phyloP scores from a whole-genome alignment of 2,888 invertebrate species.

The Caenorhabditis japonica region DNA sequence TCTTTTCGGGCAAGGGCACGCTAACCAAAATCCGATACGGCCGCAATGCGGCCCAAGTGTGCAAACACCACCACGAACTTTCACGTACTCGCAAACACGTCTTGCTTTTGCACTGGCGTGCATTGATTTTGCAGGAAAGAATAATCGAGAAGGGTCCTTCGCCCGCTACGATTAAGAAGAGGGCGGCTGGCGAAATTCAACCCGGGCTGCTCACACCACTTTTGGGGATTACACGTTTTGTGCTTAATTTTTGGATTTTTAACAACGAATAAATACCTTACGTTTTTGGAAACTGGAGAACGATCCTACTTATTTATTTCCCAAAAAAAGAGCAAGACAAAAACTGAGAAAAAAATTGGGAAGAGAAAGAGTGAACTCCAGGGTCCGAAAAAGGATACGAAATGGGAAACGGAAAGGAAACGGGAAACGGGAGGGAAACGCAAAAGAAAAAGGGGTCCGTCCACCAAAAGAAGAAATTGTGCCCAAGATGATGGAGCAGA shows the following conservation, averaged over 20 bases:
- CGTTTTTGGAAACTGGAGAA: background rate
- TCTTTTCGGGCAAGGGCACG: conserved; percentile 52
- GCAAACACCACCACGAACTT: conserved; percentile 22
- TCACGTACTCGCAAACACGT: conserved; percentile 31
- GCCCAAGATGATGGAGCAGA: conserved; percentile 12
- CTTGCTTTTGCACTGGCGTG: background rate
- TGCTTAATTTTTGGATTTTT: too few species aligned
- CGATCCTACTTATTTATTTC: background rate
- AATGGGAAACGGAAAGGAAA: conserved; percentile 12
- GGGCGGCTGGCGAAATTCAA: conserved; percentile 12
- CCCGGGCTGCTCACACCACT: conserved; percentile 15
- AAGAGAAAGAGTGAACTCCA: conserved; percentile 28
- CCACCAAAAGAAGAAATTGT: conserved; percentile 6
- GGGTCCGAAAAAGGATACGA: conserved; percentile 2
- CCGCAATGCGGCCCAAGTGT: conserved; percentile 12
- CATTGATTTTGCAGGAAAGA: conserved; percentile 31
- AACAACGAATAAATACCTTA: too few species aligned
- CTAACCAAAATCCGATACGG: conserved; percentile 52
- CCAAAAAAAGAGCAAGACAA: conserved; percentile 3
- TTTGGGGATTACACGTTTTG: conserved; percentile 48
- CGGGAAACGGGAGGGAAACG: background rate
- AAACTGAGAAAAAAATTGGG: conserved; percentile 26
- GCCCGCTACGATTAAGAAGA: conserved; percentile 35
- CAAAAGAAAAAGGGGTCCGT: too few species aligned
- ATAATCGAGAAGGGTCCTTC: conserved; percentile 5